A percentile compares a stretch with the other conserved stretches of the same genome.
These are phyloP conservation scores for Ctenosaura bakeri DNA, from an alignment of 2,797 vertebrate genomes.

Conservation along the genomic window DNA sequence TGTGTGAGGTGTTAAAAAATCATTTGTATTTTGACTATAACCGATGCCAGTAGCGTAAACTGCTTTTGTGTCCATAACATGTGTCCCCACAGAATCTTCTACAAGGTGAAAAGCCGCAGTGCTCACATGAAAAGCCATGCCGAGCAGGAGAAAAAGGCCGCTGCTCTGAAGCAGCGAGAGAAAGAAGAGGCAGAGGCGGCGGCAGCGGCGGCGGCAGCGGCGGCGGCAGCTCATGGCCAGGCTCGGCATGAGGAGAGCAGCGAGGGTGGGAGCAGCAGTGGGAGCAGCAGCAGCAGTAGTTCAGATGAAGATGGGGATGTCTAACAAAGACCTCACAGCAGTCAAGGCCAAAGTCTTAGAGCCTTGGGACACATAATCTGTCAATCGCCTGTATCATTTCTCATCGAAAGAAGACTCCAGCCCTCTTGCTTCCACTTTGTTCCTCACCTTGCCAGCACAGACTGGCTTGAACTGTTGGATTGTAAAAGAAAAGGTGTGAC, in stretches of 20 bases:
- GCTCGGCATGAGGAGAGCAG: background rate
- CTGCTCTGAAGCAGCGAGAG: constrained; percentile 87
- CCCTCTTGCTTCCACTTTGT: constrained; percentile 64
- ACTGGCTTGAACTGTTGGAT: constrained; percentile 57
- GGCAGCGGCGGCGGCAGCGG: constrained; percentile 70
- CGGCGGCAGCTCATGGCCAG: constrained; percentile 80
- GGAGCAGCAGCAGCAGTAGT: constrained; percentile 67
- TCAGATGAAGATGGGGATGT: constrained; percentile 79
- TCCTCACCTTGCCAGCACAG: constrained; percentile 62
- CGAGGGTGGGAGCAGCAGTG: constrained; percentile 72
- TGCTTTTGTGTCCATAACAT: background rate
- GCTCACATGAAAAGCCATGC: constrained; percentile 99
- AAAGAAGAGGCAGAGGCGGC: constrained; percentile 84
- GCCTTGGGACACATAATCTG: background rate
- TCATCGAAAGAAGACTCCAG: constrained; percentile 34
- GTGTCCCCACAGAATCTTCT: constrained; percentile 87
- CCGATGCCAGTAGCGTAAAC: background rate
- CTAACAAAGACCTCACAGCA: constrained; percentile 63
- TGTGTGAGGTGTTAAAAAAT: background rate
- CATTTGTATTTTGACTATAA: background rate
- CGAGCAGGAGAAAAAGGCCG: constrained; percentile 97
- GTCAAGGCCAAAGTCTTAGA: constrained; percentile 60
- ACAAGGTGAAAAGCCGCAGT: constrained; percentile 98
- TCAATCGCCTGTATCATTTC: constrained; percentile 57
- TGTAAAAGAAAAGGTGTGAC: constrained; percentile 53